A percentile compares a stretch with the other conserved stretches of the same genome.
phyloP scores from a whole-genome alignment of 2,888 invertebrate genomes.

The Leptinotarsa juncta region DNA sequence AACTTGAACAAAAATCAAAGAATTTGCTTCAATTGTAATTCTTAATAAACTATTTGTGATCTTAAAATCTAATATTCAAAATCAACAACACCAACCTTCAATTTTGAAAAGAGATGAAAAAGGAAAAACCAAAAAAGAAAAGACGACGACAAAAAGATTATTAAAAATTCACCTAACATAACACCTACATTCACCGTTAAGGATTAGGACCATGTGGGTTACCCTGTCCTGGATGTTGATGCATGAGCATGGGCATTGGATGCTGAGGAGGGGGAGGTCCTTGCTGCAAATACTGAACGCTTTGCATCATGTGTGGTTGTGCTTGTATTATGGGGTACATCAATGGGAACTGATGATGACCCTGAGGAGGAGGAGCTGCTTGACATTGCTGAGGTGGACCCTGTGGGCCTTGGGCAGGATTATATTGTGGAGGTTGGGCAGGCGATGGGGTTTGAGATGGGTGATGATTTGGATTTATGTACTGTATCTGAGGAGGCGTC shows the following conservation, averaged over 20 bases:
- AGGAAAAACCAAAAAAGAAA: slow-evolving; percentile 7
- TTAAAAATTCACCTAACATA: slow-evolving; percentile 44
- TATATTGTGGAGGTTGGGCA: slow-evolving; percentile 61
- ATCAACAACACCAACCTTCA: slow-evolving; percentile 16
- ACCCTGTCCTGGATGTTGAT: slow-evolving; percentile 65
- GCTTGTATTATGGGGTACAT: slow-evolving; percentile 71
- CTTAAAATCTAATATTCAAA: neutral
- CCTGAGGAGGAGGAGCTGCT: slow-evolving; percentile 70
- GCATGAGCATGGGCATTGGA: slow-evolving; percentile 51
- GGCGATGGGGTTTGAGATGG: slow-evolving; percentile 68
- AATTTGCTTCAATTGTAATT: slow-evolving; percentile 12
- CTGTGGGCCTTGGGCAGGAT: slow-evolving; percentile 58
- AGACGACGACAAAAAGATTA: slow-evolving; percentile 22
- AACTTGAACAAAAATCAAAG: neutral
- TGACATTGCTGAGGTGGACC: slow-evolving; percentile 64
- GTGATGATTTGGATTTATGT: slow-evolving; percentile 63
- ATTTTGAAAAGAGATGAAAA: slow-evolving; percentile 14
- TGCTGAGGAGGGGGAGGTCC: slow-evolving; percentile 66
- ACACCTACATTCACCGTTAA: slow-evolving; percentile 55
- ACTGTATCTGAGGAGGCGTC: slow-evolving; percentile 65
- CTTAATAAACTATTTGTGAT: neutral
- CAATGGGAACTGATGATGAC: slow-evolving; percentile 60
- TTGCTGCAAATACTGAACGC: slow-evolving; percentile 68
- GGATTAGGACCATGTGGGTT: slow-evolving; percentile 61
- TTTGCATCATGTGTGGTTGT: slow-evolving; percentile 67